These are phyloP conservation scores for Tuta absoluta DNA, from an alignment of 2,888 invertebrate genomes.

Conservation along the genomic window DNA sequence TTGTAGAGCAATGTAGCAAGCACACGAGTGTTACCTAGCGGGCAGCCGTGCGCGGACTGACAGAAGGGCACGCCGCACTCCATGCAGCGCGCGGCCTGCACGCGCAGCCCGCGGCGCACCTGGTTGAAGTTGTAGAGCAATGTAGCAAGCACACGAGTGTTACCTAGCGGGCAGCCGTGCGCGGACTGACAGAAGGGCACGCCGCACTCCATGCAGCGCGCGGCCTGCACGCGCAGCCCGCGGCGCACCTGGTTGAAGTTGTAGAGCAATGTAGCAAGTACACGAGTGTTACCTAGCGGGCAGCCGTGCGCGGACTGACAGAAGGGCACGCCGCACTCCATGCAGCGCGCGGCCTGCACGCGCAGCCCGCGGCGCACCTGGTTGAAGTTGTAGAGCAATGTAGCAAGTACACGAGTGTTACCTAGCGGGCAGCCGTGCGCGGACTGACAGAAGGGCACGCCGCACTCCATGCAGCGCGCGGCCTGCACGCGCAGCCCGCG, in stretches of 20 bases:
- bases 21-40: slow-evolving; percentile 62
- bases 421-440: slow-evolving; percentile 72
- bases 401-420: no score
- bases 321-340: slow-evolving; percentile 99
- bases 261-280: no score
- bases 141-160: no score
- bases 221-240: slow-evolving; percentile 93
- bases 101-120: slow-evolving; percentile 59
- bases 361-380: slow-evolving; percentile 85
- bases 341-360: slow-evolving; percentile 96
- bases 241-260: slow-evolving; percentile 56
- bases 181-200: slow-evolving; percentile 51
- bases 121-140: no score
- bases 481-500: slow-evolving; percentile 95
- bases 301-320: slow-evolving; percentile 93
- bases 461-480: slow-evolving; percentile 99
- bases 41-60: not conserved
- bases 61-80: slow-evolving; percentile 1
- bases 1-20: slow-evolving; percentile 57
- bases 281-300: slow-evolving; percentile 98
- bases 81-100: not conserved
- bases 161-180: not conserved
- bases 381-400: slow-evolving; percentile 59
- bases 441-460: slow-evolving; percentile 91
- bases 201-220: slow-evolving; percentile 99